A percentile compares a stretch with the other conserved stretches of the same genome.
Conservation (phyloP, 2,113 vertebrate genomes). For the Aldabrachelys gigantea region DNA sequence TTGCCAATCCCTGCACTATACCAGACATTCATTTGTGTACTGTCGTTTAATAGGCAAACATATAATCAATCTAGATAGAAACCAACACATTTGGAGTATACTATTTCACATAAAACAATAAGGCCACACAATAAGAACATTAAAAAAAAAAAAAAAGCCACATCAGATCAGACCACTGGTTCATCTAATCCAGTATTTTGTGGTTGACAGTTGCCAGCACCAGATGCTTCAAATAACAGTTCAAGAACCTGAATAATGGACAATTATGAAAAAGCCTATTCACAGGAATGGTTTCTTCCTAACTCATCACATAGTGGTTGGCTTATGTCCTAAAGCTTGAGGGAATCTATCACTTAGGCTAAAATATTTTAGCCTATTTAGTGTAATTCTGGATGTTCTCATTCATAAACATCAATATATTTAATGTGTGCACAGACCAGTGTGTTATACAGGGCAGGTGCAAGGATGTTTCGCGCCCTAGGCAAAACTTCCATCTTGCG, state of each 20-base stretch:
- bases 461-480: too few species aligned
- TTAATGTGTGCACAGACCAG: slow-evolving; percentile 2
- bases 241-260: background rate
- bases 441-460: background rate
- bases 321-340: background rate
- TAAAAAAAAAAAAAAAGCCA: background rate
- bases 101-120: background rate
- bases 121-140: background rate
- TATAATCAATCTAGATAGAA: background rate
- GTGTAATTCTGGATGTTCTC: background rate
- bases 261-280: slow-evolving; percentile 9
- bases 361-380: background rate
- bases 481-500: too few species aligned
- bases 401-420: slow-evolving; percentile 1
- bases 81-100: background rate
- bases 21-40: background rate
- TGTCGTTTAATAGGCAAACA: slow-evolving; percentile 3
- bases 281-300: background rate
- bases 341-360: background rate
- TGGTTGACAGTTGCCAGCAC: background rate
- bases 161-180: background rate
- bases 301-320: background rate
- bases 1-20: background rate
- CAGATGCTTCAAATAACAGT: background rate
- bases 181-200: background rate